phyloP scores from a whole-genome alignment of 2,888 invertebrate species.

The Pristionchus mayeri region DNA sequence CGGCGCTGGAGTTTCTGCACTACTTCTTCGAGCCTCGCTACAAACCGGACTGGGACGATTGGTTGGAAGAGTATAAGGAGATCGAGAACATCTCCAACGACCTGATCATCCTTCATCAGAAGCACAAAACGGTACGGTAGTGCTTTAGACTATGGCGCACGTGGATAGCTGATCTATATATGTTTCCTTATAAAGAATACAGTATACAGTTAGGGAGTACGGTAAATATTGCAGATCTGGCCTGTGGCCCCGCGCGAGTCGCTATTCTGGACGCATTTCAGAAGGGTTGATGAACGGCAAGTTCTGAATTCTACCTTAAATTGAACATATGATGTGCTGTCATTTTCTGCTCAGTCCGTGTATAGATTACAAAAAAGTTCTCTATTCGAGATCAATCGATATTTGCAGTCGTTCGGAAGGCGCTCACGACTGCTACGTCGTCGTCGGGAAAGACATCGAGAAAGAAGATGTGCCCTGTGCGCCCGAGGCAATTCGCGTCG shows the following conservation, averaged over 20 bases:
- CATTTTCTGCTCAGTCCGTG: no score
- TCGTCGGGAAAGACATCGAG: constrained; percentile 95
- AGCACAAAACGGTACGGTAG: constrained; percentile 97
- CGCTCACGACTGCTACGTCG: constrained; percentile 89
- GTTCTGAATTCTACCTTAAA: no score
- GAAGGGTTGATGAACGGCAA: constrained; percentile 77
- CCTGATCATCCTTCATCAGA: constrained; percentile 92
- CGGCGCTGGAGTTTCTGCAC: constrained; percentile 96
- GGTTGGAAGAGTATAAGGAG: constrained; percentile 85
- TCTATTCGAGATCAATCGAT: no score
- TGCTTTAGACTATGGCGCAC: no score
- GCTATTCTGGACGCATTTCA: constrained; percentile 97
- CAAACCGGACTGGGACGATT: constrained; percentile 82
- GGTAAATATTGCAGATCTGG: constrained; percentile 87
- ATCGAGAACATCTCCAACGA: constrained; percentile 91
- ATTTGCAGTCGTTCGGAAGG: constrained; percentile 67
- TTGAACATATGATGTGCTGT: no score
- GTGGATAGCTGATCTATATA: no score
- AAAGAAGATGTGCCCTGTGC: constrained; percentile 85
- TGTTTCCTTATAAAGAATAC: no score
- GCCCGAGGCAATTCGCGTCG: constrained; percentile 89
- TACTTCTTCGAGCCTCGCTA: constrained; percentile 96
- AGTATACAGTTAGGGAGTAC: no score
- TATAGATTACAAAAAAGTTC: no score
- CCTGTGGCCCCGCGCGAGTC: constrained; percentile 98